These are phyloP conservation scores for Oceanodroma tethys DNA, from an alignment of 2,113 vertebrate genomes.

Conservation along the genomic window DNA sequence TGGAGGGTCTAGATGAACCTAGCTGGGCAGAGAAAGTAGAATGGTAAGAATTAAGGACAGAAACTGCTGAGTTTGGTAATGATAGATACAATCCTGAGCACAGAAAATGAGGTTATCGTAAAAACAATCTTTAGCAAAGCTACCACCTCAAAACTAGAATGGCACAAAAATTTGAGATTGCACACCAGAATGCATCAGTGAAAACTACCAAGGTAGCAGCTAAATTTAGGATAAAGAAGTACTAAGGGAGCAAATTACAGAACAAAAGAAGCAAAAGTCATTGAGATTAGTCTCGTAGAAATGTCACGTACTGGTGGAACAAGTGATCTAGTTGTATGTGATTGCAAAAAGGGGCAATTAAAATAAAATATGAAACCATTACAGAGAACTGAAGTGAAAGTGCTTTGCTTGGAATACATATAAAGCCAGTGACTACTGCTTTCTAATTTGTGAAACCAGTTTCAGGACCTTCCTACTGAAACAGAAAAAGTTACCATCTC, in stretches of 20 bases:
- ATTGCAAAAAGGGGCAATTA: background rate
- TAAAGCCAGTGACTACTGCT: background rate
- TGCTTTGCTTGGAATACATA: background rate
- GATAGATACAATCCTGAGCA: background rate
- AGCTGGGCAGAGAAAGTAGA: background rate
- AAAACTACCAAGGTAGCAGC: background rate
- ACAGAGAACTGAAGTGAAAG: background rate
- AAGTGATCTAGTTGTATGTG: background rate
- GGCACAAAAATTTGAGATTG: background rate
- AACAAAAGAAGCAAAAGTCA: background rate
- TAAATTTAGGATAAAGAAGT: background rate
- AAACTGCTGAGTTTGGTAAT: background rate
- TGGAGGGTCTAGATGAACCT: background rate
- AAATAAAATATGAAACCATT: background rate
- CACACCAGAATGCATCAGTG: background rate
- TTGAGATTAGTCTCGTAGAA: background rate
- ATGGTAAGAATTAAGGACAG: background rate
- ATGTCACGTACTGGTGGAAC: background rate
- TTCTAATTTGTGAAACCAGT: background rate
- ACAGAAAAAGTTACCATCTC: background rate
- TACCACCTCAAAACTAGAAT: background rate
- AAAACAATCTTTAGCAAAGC: background rate
- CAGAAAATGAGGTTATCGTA: background rate
- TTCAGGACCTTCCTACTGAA: background rate
- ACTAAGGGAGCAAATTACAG: background rate